Conservation (phyloP, 2,797 vertebrate species). For the Okamejei kenojei region DNA sequence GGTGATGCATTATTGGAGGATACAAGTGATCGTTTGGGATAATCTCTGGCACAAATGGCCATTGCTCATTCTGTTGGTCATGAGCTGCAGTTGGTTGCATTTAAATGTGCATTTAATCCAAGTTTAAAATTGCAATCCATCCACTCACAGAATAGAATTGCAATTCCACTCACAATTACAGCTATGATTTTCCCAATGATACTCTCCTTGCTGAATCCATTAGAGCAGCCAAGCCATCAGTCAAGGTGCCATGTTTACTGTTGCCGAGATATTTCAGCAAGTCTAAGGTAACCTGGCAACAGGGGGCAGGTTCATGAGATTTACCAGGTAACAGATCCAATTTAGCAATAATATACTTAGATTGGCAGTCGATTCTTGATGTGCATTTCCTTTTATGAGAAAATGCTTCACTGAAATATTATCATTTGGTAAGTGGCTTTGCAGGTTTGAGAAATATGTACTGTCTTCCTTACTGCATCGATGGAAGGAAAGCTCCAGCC, state of each 20-base stretch:
- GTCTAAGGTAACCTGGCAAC: neutral
- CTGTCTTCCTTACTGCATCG: neutral
- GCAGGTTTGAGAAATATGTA: neutral
- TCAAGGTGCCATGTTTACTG: neutral
- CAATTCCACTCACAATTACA: neutral
- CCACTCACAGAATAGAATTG: neutral
- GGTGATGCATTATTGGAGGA: neutral
- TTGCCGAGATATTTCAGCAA: neutral
- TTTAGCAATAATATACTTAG: neutral
- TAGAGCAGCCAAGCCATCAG: neutral
- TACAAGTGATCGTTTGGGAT: neutral
- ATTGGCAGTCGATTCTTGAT: neutral
- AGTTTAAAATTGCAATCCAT: neutral
- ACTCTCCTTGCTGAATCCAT: no score
- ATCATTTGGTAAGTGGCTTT: neutral
- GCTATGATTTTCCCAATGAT: neutral
- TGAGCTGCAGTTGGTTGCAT: neutral
- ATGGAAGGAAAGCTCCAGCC: neutral
- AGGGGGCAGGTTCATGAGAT: neutral
- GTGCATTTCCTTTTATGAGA: neutral
- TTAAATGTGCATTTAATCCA: neutral
- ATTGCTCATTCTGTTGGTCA: neutral
- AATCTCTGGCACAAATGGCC: neutral
- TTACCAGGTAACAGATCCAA: neutral
- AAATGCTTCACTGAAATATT: neutral